Base-by-base conservation (phyloP, 37 sponge, comb jelly and placozoan genomes). In the Spongilla lacustris region DNA sequence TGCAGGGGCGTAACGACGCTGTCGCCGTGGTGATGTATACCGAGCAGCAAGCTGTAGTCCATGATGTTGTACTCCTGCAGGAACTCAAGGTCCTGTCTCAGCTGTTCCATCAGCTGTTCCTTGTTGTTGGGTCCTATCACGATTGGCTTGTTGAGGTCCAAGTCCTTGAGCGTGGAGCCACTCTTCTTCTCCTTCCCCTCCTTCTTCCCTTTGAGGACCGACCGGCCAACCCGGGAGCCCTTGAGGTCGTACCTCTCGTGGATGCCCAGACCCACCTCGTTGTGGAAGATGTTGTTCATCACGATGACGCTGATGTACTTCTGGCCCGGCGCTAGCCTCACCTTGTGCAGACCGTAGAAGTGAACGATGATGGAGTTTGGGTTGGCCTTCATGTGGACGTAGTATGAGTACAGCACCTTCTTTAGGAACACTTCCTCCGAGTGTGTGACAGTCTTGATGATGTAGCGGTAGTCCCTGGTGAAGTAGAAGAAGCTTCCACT, bases 401-500 rank as follows among this genome's bases (percentile, higher is more conserved):
- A 93, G 84, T 97, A 97, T 0, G 66, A 49, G 22, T 75, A 69
- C 21, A 90, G 83, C 17, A 93, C 80, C 77, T 81, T 80, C 31
- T 76, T 71, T 32, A 97, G 79, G 49, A 93, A 90, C 8, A 28
- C 49, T 69, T 93, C 81, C 77, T 97, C 98, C 24, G 49, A 74
- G 13, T 78, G 46, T 8, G 86, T 91, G 31, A 97, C 90, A 0
- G 98, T 97, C 78, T 97, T 97, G 30, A 97, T 92, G 50, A 97
- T 97, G 87, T 86, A 97, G 31, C 89, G 83, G 37, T 50, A 89
- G 48, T 97, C 95, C 17, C 75, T 83, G 2, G 95, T 87, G 90
- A 95, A 97, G 88, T 94, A 97, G 84, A 97, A 97, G 83, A 97
- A 97, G 81, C 93, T 93, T 0, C 98, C 98, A 78, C 95, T 95